Conservation (phyloP, 1,140 invertebrate species). For the Drosophila arawakana region DNA sequence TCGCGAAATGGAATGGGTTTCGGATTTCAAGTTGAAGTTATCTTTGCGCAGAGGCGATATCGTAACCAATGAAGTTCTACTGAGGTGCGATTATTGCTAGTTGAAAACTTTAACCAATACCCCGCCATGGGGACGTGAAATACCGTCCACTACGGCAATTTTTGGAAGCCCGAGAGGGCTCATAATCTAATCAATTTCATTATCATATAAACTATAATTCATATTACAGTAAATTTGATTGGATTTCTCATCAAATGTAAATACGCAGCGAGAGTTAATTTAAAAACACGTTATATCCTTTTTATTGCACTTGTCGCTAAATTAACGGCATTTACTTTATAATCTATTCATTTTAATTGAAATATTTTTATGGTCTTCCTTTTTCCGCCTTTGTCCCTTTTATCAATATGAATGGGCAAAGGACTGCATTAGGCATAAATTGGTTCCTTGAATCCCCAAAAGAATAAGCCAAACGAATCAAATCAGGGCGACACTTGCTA, state of each 20-base stretch:
- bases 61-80: slow-evolving; percentile 91
- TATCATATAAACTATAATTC: too few relatives aligned
- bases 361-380: slow-evolving; percentile 63
- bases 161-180: slow-evolving; percentile 87
- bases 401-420: slow-evolving; percentile 10
- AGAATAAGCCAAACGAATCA: slow-evolving; percentile 42
- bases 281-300: too few relatives aligned
- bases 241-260: too few relatives aligned
- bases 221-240: too few relatives aligned
- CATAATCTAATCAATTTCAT: not conserved
- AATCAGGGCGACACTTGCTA: slow-evolving; percentile 64
- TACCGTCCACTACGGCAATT: slow-evolving; percentile 95
- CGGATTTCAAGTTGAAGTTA: not conserved
- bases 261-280: too few relatives aligned
- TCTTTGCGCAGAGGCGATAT: slow-evolving; percentile 88
- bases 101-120: slow-evolving; percentile 91
- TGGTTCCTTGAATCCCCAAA: slow-evolving; percentile 45
- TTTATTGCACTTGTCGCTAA: not conserved
- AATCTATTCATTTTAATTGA: slow-evolving; percentile 69
- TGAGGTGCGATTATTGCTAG: slow-evolving; percentile 84
- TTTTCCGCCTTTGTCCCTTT: slow-evolving; percentile 3
- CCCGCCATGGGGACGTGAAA: slow-evolving; percentile 96
- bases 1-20: not conserved
- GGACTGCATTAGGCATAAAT: slow-evolving; percentile 75
- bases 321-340: slow-evolving; percentile 9